Evolutionary conservation across 2,888 invertebrate genomes (phyloP).

Genomic region (Athalia rosae): DNA sequence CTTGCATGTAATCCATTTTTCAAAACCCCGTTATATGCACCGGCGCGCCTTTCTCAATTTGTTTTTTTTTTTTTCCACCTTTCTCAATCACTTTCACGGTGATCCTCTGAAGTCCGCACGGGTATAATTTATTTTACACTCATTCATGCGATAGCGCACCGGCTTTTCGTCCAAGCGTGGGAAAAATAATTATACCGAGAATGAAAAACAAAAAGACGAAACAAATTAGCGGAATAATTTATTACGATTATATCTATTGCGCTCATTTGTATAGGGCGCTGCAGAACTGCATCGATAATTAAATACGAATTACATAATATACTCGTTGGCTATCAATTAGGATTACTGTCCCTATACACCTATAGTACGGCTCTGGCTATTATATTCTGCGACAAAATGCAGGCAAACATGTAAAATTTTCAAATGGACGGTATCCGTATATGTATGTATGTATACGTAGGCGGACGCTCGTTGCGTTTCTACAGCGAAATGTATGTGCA

Average conservation of each 20-base stretch:
- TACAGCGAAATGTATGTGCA: neutral
- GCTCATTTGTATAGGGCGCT: neutral
- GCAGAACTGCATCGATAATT: neutral
- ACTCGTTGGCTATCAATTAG: neutral
- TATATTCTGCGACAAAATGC: neutral
- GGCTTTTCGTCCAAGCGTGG: neutral
- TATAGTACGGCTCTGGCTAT: neutral
- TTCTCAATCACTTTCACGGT: too few species aligned
- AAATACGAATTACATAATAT: conserved; percentile 25
- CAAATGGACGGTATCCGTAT: neutral
- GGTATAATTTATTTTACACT: too few species aligned
- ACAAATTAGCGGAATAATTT: neutral
- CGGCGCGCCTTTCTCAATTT: too few species aligned
- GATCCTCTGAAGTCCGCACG: too few species aligned
- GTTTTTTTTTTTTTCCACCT: too few species aligned
- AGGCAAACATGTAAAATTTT: neutral
- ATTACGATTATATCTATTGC: neutral
- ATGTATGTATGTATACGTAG: neutral
- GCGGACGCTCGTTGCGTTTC: neutral
- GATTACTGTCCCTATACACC: neutral
- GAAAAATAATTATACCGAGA: neutral
- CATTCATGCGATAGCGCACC: too few species aligned
- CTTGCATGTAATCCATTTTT: neutral
- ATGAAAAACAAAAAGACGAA: neutral
- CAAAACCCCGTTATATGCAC: too few species aligned